phyloP scores from a whole-genome alignment of 2,113 vertebrate genomes.

The Platysteira castanea region DNA sequence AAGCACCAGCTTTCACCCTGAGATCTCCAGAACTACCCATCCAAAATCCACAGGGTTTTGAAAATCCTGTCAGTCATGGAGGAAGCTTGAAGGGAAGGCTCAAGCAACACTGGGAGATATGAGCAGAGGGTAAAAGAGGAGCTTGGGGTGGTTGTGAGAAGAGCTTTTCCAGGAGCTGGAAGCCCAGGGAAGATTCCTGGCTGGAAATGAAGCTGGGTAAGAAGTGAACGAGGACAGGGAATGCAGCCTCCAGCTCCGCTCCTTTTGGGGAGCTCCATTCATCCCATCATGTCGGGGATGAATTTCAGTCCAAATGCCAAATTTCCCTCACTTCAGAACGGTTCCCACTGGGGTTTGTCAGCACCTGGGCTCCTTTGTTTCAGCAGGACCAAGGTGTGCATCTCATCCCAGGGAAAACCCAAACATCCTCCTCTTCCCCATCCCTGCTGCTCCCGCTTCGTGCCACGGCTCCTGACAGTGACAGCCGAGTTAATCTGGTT shows the following conservation, averaged over 20 bases:
- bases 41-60: not conserved
- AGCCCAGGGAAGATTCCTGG: not conserved
- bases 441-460: not conserved
- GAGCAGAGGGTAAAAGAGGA: not conserved
- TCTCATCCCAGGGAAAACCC: not conserved
- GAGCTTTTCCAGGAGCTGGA: not conserved
- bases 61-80: not conserved
- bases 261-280: fast-evolving
- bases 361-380: not conserved
- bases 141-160: not conserved
- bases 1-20: not conserved
- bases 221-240: not conserved
- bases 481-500: not conserved
- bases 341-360: not conserved
- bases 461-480: not conserved
- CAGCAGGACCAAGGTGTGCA: not conserved
- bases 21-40: not conserved
- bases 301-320: not conserved
- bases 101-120: not conserved
- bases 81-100: not conserved
- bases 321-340: not conserved
- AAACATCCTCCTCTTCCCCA: not conserved
- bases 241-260: not conserved
- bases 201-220: not conserved
- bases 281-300: not conserved